A percentile compares a stretch with the other conserved stretches of the same genome.
Conservation (phyloP, 1,140 invertebrate species). For the Bradynema listronoti region DNA sequence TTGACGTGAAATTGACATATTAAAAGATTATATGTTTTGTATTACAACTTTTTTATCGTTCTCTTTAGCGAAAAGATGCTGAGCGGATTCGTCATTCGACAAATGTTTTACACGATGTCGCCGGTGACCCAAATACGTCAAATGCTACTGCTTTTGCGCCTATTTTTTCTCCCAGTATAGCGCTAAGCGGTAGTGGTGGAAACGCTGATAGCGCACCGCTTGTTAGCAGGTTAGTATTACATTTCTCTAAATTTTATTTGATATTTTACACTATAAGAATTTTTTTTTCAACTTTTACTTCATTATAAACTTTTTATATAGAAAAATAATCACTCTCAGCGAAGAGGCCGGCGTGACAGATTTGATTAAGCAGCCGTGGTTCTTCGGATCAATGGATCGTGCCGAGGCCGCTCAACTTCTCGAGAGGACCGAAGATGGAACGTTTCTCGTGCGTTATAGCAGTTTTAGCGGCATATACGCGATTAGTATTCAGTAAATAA, state of each 20-base stretch:
- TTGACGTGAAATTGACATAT: conserved; percentile 2
- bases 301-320: conserved; percentile 11
- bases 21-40: background rate
- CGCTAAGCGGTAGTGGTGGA: too few species aligned
- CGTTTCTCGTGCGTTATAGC: conserved; percentile 59
- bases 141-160: too few species aligned
- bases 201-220: background rate
- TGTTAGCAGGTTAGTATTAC: conserved; percentile 23
- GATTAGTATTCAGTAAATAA: too few species aligned
- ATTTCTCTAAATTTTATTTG: too few species aligned
- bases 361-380: conserved; percentile 47
- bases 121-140: too few species aligned
- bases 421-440: conserved; percentile 53
- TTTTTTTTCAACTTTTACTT: background rate
- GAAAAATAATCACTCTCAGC: conserved; percentile 18
- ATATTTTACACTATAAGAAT: background rate
- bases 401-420: conserved; percentile 53
- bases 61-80: conserved; percentile 2
- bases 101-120: background rate
- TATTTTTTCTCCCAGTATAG: too few species aligned
- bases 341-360: conserved; percentile 10
- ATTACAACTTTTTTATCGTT: background rate
- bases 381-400: conserved; percentile 58
- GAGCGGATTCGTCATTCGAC: conserved; percentile 3
- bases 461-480: too few species aligned